Base-by-base conservation (phyloP, 2,888 invertebrate species). In the Candidula unifasciata region DNA sequence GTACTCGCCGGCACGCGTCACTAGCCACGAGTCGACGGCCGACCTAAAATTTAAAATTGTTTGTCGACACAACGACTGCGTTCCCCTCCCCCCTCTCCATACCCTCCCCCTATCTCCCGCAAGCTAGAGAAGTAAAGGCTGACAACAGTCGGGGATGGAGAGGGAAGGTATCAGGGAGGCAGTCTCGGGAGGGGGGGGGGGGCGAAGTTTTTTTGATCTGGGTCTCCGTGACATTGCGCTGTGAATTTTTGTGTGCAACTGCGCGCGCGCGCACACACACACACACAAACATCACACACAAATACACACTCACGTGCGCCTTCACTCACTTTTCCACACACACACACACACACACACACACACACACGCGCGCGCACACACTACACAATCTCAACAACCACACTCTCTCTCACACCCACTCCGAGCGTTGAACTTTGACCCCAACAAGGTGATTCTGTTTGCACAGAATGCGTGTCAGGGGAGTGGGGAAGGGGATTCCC, bases 371-470 rank as follows among this genome's bases (percentile, higher is more conserved):
- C n/a, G n/a, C n/a, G n/a, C n/a, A n/a, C n/a, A n/a, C n/a, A n/a
- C n/a, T n/a, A n/a, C n/a, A n/a, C n/a, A n/a, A n/a, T n/a, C n/a
- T n/a, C n/a, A n/a, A n/a, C n/a, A n/a, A n/a, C n/a, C n/a, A n/a
- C n/a, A n/a, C n/a, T n/a, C n/a, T n/a, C n/a, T n/a, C n/a, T n/a
- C n/a, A n/a, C n/a, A n/a, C n/a, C n/a, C n/a, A n/a, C n/a, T n/a
- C n/a, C n/a, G n/a, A 44, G 21, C 18, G 33, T 24, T 69, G 60
- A 52, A 33, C 82, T 71, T 18, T 82, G 30, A 68, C 68, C 79
- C 44, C 66, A 27, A 54, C 71, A 68, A 80, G 80, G 80, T 80
- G 80, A 80, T 66, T 80, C 80, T 80, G 69, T 80, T 69, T 80
- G 80, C 68, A 54, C 35, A 33, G 54, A 69, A 71, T 69, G 71